Evolutionary conservation across 2,888 invertebrate species (phyloP).

Genomic region (Nasonia oneida): DNA sequence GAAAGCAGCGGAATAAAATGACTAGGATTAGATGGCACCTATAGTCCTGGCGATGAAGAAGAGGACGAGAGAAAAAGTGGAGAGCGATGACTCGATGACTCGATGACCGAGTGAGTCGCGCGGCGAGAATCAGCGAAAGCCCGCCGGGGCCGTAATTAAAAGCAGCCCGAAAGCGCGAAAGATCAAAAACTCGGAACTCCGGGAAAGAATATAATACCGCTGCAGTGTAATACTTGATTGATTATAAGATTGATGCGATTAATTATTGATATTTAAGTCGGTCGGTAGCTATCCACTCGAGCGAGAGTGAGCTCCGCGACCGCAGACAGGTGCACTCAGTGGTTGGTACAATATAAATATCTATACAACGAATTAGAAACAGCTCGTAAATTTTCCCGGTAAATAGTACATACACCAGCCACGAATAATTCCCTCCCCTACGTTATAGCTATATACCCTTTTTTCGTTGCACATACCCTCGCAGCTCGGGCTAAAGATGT

Average conservation of each 20-base stretch:
- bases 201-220: neutral
- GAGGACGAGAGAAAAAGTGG: neutral
- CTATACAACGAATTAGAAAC: too few relatives aligned
- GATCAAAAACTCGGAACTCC: neutral
- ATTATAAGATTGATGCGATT: too few relatives aligned
- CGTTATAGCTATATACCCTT: neutral
- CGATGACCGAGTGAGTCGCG: too few relatives aligned
- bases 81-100: neutral
- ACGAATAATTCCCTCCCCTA: constrained; percentile 38
- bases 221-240: neutral
- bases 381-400: too few relatives aligned
- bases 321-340: too few relatives aligned
- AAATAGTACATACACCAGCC: neutral
- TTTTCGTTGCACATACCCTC: constrained; percentile 10
- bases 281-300: too few relatives aligned
- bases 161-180: neutral
- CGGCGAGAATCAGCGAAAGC: too few relatives aligned
- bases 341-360: too few relatives aligned
- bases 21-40: constrained; percentile 28
- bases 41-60: constrained; percentile 15
- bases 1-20: constrained; percentile 28
- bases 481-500: constrained; percentile 49
- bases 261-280: too few relatives aligned
- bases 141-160: neutral
- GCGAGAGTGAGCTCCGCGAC: too few relatives aligned